A percentile compares a stretch with the other conserved stretches of the same genome.
phyloP scores from a whole-genome alignment of 2,888 invertebrate species.

The Pollenia angustigena region DNA sequence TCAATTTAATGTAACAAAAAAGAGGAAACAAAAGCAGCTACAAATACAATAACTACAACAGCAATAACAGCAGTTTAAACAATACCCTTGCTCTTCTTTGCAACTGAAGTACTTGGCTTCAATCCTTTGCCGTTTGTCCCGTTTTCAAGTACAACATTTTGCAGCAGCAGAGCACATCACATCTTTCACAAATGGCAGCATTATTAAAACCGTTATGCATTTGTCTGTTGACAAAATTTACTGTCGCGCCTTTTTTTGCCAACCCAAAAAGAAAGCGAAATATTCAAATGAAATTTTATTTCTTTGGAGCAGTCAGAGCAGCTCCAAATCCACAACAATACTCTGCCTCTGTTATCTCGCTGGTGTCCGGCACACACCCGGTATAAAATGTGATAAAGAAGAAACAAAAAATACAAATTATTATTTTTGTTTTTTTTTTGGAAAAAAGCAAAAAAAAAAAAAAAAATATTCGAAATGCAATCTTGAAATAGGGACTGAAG shows the following conservation, averaged over 20 bases:
- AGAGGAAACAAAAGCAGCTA: slow-evolving; percentile 38
- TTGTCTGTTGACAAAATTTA: slow-evolving; percentile 69
- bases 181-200: slow-evolving; percentile 57
- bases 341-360: slow-evolving; percentile 55
- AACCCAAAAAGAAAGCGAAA: background rate
- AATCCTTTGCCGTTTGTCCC: background rate
- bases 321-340: background rate
- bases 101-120: background rate
- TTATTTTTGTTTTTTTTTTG: slow-evolving; percentile 4
- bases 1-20: slow-evolving; percentile 46
- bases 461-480: background rate
- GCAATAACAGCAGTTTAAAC: slow-evolving; percentile 12
- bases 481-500: background rate
- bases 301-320: slow-evolving; percentile 5
- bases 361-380: slow-evolving; percentile 54
- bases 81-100: slow-evolving; percentile 9
- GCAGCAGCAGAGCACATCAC: slow-evolving; percentile 1
- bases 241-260: slow-evolving; percentile 44
- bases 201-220: slow-evolving; percentile 69
- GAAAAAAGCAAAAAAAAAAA: background rate
- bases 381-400: slow-evolving; percentile 20
- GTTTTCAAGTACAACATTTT: background rate
- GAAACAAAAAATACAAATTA: slow-evolving; percentile 29
- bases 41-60: background rate
- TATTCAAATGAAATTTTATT: background rate